Evolutionary conservation across 2,797 vertebrate species (phyloP).

Genomic region (Masticophis lateralis): DNA sequence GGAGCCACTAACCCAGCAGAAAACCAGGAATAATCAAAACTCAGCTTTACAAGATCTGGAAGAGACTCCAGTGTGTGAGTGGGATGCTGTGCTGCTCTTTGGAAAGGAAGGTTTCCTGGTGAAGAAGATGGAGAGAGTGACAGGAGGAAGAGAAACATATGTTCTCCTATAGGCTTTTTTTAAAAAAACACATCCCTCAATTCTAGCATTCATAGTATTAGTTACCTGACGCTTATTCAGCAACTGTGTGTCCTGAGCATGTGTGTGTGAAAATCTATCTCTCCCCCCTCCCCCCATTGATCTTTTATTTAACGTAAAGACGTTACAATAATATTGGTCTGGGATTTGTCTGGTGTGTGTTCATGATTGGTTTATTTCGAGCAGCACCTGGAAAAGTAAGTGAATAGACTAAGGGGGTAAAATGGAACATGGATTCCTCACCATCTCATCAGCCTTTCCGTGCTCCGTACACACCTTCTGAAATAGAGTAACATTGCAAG

Average conservation of each 20-base stretch:
- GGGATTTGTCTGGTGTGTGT: background rate
- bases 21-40: background rate
- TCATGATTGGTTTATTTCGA: background rate
- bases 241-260: background rate
- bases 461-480: background rate
- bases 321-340: background rate
- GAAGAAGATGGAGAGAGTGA: background rate
- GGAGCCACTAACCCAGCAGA: background rate
- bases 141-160: background rate
- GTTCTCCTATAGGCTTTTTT: background rate
- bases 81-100: slow-evolving; percentile 21
- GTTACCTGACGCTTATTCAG: background rate
- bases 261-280: background rate
- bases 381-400: background rate
- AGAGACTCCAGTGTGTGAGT: background rate
- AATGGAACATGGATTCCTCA: background rate
- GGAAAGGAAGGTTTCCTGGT: background rate
- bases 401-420: background rate
- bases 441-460: background rate
- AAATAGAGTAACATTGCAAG: background rate
- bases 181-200: background rate
- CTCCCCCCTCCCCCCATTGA: background rate
- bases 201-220: too few species aligned
- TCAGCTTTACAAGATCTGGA: background rate
- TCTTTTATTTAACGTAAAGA: background rate